phyloP scores from a whole-genome alignment of 2,888 invertebrate species.

The Agonopterix heracliana region DNA sequence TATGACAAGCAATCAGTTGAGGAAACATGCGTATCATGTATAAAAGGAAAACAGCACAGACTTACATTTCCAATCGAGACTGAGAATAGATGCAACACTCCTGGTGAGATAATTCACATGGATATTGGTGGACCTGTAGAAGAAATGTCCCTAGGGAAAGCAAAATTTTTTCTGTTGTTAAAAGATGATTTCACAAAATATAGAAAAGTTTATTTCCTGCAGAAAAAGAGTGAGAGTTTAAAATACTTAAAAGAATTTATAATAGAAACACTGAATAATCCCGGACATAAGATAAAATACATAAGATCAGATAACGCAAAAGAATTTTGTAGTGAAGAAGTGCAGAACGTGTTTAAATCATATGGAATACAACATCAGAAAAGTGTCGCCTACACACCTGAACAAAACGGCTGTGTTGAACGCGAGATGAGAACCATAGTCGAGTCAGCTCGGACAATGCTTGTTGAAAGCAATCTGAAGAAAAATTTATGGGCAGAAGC shows the following conservation, averaged over 20 bases:
- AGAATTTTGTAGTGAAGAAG: background rate
- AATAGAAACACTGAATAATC: background rate
- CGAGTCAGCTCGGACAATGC: conserved; percentile 7
- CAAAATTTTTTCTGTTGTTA: background rate
- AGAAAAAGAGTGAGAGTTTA: background rate
- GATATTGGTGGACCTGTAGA: background rate
- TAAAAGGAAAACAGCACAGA: conserved; percentile 6
- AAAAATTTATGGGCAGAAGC: conserved; percentile 7
- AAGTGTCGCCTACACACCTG: conserved; percentile 2
- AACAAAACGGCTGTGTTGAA: conserved; percentile 8
- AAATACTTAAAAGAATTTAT: conserved; percentile 2
- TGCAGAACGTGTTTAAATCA: background rate
- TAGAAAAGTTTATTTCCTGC: conserved; percentile 5
- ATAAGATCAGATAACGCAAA: conserved; percentile 1
- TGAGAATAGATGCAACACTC: background rate
- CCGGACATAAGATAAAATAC: background rate
- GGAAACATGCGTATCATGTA: conserved; percentile 10
- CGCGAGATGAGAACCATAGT: conserved; percentile 4
- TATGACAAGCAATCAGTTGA: conserved; percentile 7
- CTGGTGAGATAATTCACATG: background rate
- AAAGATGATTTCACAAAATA: conserved; percentile 8
- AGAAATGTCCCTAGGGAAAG: conserved; percentile 1
- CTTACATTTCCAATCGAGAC: background rate
- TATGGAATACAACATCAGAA: conserved; percentile 4
- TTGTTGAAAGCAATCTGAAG: background rate